Evolutionary conservation across 2,888 invertebrate genomes (phyloP).

Genomic region (Sturmia bella): DNA sequence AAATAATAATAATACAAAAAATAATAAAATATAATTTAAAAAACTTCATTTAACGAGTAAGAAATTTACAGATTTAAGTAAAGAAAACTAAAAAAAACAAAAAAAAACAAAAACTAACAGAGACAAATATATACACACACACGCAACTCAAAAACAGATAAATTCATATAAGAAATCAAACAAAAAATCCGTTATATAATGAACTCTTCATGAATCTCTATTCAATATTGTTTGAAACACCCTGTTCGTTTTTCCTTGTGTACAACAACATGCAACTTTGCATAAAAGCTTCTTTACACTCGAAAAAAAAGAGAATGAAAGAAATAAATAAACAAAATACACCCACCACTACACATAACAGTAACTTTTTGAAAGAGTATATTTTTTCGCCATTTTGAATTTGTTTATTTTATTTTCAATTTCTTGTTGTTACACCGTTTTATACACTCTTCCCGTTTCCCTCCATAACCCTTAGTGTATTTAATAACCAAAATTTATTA

Average conservation of each 20-base stretch:
- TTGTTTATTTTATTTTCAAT: slow-evolving; percentile 7
- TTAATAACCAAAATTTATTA: slow-evolving; percentile 51
- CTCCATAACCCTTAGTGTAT: slow-evolving; percentile 65
- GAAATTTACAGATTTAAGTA: slow-evolving; percentile 65
- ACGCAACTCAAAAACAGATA: slow-evolving; percentile 65
- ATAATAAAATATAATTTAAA: slow-evolving; percentile 50
- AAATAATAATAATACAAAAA: slow-evolving; percentile 69
- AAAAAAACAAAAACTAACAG: slow-evolving; percentile 54
- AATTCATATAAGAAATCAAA: slow-evolving; percentile 55
- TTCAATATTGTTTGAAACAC: slow-evolving; percentile 48
- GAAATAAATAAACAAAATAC: slow-evolving; percentile 45
- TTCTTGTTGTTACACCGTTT: slow-evolving; percentile 45
- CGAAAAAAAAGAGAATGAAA: slow-evolving; percentile 31
- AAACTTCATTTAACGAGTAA: slow-evolving; percentile 68
- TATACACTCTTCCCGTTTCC: slow-evolving; percentile 61
- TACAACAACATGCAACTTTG: slow-evolving; percentile 63
- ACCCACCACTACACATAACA: slow-evolving; percentile 64
- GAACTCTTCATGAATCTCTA: slow-evolving; percentile 33
- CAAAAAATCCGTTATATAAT: slow-evolving; percentile 52
- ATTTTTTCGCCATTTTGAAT: slow-evolving; percentile 34
- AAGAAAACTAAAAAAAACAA: slow-evolving; percentile 48
- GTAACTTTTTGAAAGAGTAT: slow-evolving; percentile 53
- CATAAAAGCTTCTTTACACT: slow-evolving; percentile 66
- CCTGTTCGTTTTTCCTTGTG: slow-evolving; percentile 48
- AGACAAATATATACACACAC: slow-evolving; percentile 71